Conservation (phyloP, 1,140 invertebrate species). For the Anagrus nilaparvatae region DNA sequence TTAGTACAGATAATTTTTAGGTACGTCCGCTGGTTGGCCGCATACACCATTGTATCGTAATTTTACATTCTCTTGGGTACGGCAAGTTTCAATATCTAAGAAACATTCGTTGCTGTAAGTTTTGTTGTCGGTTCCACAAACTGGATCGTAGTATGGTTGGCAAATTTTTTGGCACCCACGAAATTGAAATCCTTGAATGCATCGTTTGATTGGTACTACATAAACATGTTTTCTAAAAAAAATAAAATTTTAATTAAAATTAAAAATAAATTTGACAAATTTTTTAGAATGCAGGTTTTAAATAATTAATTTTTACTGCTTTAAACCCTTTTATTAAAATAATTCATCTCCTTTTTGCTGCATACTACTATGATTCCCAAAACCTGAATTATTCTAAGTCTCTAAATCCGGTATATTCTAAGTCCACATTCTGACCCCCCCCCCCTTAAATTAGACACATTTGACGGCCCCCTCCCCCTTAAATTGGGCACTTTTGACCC, state of each 20-base stretch:
- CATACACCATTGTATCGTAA: conserved; percentile 58
- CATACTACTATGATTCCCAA: neutral
- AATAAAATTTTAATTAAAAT: too few species aligned
- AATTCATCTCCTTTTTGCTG: neutral
- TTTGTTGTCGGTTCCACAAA: conserved; percentile 80
- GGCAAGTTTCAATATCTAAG: conserved; percentile 80
- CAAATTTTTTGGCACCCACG: conserved; percentile 78
- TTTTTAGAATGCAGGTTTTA: neutral
- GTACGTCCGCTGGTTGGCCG: conserved; percentile 55
- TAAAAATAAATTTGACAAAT: neutral
- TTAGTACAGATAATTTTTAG: conserved; percentile 60
- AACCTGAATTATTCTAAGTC: neutral
- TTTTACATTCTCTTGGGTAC: conserved; percentile 57
- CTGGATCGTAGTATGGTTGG: conserved; percentile 73
- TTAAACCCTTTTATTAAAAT: neutral
- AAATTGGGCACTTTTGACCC: too few species aligned
- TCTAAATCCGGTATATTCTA: too few species aligned
- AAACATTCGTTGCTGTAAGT: conserved; percentile 91
- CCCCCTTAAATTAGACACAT: too few species aligned
- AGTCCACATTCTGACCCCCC: too few species aligned
- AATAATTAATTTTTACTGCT: neutral
- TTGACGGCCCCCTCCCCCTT: too few species aligned
- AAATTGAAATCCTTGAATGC: conserved; percentile 71
- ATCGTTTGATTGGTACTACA: conserved; percentile 75
- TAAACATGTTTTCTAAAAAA: conserved; percentile 70